phyloP scores from a whole-genome alignment of 2,797 vertebrate genomes.

The Emys orbicularis region DNA sequence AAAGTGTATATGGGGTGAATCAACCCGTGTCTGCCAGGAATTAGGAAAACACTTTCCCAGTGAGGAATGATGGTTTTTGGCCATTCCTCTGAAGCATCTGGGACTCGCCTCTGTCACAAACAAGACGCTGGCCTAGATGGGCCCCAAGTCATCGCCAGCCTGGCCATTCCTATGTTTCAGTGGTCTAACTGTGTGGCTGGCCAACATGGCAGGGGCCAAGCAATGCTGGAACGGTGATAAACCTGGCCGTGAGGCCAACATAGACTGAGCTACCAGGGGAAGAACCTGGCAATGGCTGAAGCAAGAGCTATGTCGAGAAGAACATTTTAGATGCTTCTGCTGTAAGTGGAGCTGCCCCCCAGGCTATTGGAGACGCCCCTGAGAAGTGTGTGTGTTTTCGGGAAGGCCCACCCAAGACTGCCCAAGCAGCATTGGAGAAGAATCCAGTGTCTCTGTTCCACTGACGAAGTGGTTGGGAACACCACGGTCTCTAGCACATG shows the following conservation, averaged over 20 bases:
- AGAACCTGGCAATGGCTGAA: neutral
- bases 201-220: neutral
- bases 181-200: neutral
- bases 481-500: rapidly evolving
- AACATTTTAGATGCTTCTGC: neutral
- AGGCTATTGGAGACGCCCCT: neutral
- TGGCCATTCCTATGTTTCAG: neutral
- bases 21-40: neutral
- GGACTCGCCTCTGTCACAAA: neutral
- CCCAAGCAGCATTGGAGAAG: neutral
- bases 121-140: neutral
- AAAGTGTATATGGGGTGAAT: neutral
- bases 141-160: neutral
- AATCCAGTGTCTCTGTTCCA: neutral
- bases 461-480: neutral
- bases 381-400: neutral
- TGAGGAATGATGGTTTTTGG: neutral
- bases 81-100: neutral
- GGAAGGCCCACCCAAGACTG: neutral
- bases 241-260: rapidly evolving
- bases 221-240: neutral
- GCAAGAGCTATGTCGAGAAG: rapidly evolving
- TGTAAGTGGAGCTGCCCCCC: rapidly evolving
- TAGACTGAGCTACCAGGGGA: neutral
- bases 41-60: neutral